These are phyloP conservation scores for Tupaia tana DNA, from an alignment of 2,113 vertebrate species.

Conservation along the genomic window DNA sequence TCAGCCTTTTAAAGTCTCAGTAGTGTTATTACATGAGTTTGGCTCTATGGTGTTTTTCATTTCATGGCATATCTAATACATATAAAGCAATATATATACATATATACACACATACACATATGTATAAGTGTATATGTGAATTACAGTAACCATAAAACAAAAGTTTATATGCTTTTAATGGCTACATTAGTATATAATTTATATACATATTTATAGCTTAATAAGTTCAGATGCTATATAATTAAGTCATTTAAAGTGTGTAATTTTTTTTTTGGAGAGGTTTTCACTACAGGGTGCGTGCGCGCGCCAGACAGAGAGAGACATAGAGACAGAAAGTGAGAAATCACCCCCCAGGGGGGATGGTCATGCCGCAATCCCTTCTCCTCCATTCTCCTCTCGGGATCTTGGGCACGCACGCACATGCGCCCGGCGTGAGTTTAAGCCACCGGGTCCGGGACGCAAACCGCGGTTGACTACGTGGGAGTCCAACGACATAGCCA, in stretches of 20 bases:
- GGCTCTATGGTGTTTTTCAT: conserved; percentile 6
- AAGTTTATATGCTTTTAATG: background rate
- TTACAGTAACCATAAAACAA: background rate
- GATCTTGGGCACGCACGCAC: no score
- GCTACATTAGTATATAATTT: conserved; percentile 4
- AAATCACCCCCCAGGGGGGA: no score
- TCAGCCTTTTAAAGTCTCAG: background rate
- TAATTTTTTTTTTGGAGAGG: no score
- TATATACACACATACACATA: background rate
- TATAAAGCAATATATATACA: background rate
- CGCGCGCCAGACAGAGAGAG: no score
- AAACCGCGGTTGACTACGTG: no score
- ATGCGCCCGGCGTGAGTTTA: no score
- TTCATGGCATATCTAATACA: conserved; percentile 23
- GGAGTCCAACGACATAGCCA: no score
- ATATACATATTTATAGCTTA: background rate
- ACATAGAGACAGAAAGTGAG: no score
- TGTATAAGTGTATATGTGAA: background rate
- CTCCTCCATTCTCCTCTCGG: no score
- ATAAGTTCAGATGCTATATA: background rate
- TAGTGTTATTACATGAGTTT: conserved; percentile 20
- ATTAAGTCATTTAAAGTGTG: background rate
- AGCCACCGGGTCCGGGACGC: no score
- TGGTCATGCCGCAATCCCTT: no score
- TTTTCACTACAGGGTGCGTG: no score